Conservation (phyloP, 2,113 vertebrate species). For the Aegithalos caudatus region DNA sequence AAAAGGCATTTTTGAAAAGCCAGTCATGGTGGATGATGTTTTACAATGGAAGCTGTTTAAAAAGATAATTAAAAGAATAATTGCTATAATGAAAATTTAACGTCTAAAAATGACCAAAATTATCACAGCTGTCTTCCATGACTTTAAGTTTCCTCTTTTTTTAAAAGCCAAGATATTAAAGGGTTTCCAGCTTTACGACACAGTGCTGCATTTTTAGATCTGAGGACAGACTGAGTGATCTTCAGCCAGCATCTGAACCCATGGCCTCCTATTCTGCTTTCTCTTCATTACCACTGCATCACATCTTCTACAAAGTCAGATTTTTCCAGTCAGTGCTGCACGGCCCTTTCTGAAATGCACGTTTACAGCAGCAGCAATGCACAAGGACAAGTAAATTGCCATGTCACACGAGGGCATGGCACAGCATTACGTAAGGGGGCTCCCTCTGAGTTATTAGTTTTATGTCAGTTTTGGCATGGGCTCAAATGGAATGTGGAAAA, state of each 20-base stretch:
- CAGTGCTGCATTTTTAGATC: constrained; percentile 55
- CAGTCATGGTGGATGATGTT: not conserved
- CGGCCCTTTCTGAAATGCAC: constrained; percentile 41
- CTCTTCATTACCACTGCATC: constrained; percentile 19
- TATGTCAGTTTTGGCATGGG: not conserved
- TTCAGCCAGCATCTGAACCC: constrained; percentile 49
- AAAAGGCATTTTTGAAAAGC: constrained; percentile 27
- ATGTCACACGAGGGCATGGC: not conserved
- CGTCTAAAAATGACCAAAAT: not conserved
- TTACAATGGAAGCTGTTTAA: not conserved
- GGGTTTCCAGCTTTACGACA: constrained; percentile 58
- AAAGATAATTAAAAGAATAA: constrained; percentile 34
- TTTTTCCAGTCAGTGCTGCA: constrained; percentile 14
- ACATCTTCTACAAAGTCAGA: constrained; percentile 10
- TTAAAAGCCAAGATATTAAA: constrained; percentile 52
- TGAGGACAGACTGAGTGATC: constrained; percentile 68
- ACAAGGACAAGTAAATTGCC: not conserved
- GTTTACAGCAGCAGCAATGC: constrained; percentile 23
- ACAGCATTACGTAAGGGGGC: not conserved
- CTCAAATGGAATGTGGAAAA: not conserved
- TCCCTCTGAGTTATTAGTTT: not conserved
- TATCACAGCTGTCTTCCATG: constrained; percentile 33
- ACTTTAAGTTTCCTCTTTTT: constrained; percentile 54
- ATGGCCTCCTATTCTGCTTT: constrained; percentile 21
- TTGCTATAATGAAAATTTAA: constrained; percentile 1